Evolutionary conservation across 2,113 vertebrate species (phyloP).

Genomic region (Rattus rattus): DNA sequence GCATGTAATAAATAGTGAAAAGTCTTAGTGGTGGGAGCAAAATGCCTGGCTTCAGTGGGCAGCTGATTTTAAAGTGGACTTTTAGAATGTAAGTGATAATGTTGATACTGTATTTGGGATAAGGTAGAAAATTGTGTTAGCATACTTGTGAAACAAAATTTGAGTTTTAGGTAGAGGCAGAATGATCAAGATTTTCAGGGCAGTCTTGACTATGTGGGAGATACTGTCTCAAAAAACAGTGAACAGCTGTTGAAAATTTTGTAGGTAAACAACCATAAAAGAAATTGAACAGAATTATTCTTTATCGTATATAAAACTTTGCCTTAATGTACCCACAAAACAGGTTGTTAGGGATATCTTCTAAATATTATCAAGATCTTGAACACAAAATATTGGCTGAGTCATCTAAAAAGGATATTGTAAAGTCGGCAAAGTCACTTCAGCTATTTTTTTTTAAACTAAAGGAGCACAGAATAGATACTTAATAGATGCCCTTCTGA

Average conservation of each 20-base stretch:
- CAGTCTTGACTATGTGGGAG: neutral
- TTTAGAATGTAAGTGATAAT: constrained; percentile 36
- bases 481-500: constrained; percentile 34
- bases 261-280: constrained; percentile 2
- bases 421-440: constrained; percentile 41
- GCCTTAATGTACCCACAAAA: constrained; percentile 4
- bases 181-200: neutral
- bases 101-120: constrained; percentile 7
- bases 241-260: constrained; percentile 37
- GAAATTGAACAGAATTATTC: constrained; percentile 34
- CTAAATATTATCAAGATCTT: constrained; percentile 4
- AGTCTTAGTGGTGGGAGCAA: neutral
- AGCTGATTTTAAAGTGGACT: constrained; percentile 35
- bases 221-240: neutral
- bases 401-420: constrained; percentile 61
- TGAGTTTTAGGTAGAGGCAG: neutral
- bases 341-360: neutral
- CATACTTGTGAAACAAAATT: constrained; percentile 42
- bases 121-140: constrained; percentile 39
- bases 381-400: constrained; percentile 34
- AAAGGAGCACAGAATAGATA: constrained; percentile 11
- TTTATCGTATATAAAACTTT: constrained; percentile 42
- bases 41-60: neutral
- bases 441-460: constrained; percentile 22
- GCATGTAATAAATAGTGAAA: neutral